phyloP scores from a whole-genome alignment of 2,113 vertebrate genomes.

The Anthoscopus minutus region DNA sequence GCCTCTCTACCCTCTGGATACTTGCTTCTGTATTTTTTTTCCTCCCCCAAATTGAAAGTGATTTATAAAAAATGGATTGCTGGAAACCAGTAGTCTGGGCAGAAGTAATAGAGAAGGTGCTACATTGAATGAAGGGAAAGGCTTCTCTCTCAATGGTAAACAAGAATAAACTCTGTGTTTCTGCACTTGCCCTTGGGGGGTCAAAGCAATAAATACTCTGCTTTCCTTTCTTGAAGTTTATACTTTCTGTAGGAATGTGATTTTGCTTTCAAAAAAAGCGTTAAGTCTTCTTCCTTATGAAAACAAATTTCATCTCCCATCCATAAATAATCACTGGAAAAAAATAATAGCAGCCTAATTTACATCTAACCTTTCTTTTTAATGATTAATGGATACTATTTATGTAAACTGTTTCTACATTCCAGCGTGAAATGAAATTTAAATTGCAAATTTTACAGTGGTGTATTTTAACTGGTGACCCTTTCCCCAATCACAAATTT shows the following conservation, averaged over 20 bases:
- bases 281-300: slow-evolving; percentile 44
- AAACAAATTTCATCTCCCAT: slow-evolving; percentile 58
- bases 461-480: slow-evolving; percentile 73
- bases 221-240: slow-evolving; percentile 3
- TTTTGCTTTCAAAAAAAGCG: slow-evolving; percentile 49
- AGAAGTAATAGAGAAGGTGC: not conserved
- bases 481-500: slow-evolving; percentile 72
- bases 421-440: slow-evolving; percentile 78
- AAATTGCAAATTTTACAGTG: slow-evolving; percentile 79
- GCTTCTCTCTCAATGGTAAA: not conserved
- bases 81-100: not conserved
- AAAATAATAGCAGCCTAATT: slow-evolving; percentile 68
- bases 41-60: not conserved
- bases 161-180: not conserved
- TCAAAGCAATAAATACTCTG: not conserved
- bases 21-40: not conserved
- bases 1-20: not conserved
- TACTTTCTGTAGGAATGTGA: slow-evolving; percentile 17
- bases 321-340: slow-evolving; percentile 67
- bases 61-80: not conserved
- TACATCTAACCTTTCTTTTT: slow-evolving; percentile 77
- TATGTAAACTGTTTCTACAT: slow-evolving; percentile 74
- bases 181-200: not conserved
- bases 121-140: not conserved
- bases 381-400: slow-evolving; percentile 78